Percentiles rank a stretch among this genome's conserved stretches.
These are phyloP conservation scores for Drosophila elegans DNA, from an alignment of 1,140 invertebrate genomes.

Conservation along the genomic window DNA sequence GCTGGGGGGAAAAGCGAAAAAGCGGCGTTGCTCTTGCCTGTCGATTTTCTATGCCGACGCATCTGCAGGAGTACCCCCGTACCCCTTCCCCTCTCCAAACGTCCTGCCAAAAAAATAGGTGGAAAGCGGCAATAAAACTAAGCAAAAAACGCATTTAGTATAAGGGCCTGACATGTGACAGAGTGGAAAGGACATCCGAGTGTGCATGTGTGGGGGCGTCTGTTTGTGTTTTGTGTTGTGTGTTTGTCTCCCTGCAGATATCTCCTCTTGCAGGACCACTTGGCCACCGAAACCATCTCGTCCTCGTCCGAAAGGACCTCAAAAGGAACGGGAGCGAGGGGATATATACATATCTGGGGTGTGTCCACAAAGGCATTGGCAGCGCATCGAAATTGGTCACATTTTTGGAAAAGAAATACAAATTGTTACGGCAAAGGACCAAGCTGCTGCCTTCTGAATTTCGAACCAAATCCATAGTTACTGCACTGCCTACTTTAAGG, in stretches of 20 bases:
- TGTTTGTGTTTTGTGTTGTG: slow-evolving; percentile 24
- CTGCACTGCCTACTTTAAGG: slow-evolving; percentile 26
- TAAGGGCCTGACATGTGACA: slow-evolving; percentile 67
- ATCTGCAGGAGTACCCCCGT: slow-evolving; percentile 13
- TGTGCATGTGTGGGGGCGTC: background rate
- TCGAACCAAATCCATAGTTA: background rate
- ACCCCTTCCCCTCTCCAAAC: no score
- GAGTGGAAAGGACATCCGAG: slow-evolving; percentile 29
- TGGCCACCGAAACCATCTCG: background rate
- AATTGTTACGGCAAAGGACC: slow-evolving; percentile 39
- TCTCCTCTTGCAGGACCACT: slow-evolving; percentile 47
- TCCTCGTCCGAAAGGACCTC: background rate
- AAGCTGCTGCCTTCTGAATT: background rate
- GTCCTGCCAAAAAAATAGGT: slow-evolving; percentile 2
- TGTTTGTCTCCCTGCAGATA: slow-evolving; percentile 59
- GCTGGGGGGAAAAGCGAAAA: slow-evolving; percentile 7
- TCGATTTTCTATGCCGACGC: slow-evolving; percentile 73
- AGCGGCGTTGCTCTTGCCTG: slow-evolving; percentile 33
- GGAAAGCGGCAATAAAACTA: slow-evolving; percentile 72
- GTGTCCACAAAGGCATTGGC: slow-evolving; percentile 28
- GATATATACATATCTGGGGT: background rate
- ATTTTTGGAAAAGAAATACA: slow-evolving; percentile 43
- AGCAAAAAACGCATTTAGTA: slow-evolving; percentile 78
- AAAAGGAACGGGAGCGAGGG: slow-evolving; percentile 15
- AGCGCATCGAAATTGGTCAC: slow-evolving; percentile 51